A percentile compares a stretch with the other conserved stretches of the same genome.
phyloP scores from a whole-genome alignment of 2,113 vertebrate species.

The Cyphomyrus plagiostoma region DNA sequence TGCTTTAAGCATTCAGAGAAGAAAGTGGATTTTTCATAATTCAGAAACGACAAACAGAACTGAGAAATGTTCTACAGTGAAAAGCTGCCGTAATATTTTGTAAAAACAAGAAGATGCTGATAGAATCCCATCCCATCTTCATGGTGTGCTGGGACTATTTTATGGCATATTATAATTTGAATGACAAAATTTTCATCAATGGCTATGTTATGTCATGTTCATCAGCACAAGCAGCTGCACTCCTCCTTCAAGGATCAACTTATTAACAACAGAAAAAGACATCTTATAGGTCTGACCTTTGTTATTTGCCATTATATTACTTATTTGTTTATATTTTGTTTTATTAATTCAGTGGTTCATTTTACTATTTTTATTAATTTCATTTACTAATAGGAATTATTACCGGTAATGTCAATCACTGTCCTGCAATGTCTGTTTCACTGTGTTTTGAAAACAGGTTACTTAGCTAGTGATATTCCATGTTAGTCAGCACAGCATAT shows the following conservation, averaged over 20 bases:
- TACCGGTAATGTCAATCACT: neutral
- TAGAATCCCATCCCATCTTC: conserved; percentile 46
- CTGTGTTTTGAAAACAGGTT: neutral
- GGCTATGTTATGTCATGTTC: neutral
- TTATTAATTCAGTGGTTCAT: neutral
- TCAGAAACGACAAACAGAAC: conserved; percentile 52
- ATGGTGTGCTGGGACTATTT: conserved; percentile 49
- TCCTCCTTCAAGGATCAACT: neutral
- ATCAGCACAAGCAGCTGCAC: neutral
- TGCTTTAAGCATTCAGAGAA: conserved; percentile 55
- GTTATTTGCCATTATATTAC: neutral
- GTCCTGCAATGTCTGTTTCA: neutral
- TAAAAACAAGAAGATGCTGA: conserved; percentile 36
- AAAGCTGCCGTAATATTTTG: conserved; percentile 33
- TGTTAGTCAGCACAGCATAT: neutral
- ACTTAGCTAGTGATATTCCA: neutral
- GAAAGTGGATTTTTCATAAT: conserved; percentile 22
- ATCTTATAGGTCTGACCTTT: no score
- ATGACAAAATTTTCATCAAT: neutral
- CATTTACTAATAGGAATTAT: neutral
- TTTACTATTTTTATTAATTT: neutral
- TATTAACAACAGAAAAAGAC: no score
- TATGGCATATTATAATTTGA: conserved; percentile 28
- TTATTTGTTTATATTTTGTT: neutral
- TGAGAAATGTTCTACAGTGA: conserved; percentile 47